A percentile compares a stretch with the other conserved stretches of the same genome.
Conservation (phyloP, 2,113 vertebrate species). For the Leiothrix lutea region DNA sequence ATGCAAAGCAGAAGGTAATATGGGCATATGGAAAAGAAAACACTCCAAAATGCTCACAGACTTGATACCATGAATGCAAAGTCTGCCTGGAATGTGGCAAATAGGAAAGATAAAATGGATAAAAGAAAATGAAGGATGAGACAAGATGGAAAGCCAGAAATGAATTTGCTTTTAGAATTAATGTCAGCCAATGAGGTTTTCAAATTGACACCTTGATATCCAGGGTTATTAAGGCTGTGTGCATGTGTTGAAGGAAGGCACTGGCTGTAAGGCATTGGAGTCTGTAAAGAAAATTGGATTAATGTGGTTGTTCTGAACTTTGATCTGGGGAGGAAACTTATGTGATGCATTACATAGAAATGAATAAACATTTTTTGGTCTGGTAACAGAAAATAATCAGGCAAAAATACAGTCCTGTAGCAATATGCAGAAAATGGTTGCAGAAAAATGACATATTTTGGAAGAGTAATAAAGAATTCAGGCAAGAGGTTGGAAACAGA, state of each 20-base stretch:
- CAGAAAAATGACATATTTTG: not conserved
- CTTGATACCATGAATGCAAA: not conserved
- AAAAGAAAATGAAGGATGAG: not conserved
- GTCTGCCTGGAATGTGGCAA: not conserved
- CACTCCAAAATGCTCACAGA: not conserved
- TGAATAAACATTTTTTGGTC: not conserved
- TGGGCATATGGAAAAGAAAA: not conserved
- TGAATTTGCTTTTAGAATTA: not conserved
- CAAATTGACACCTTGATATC: not conserved
- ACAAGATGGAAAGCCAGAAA: not conserved
- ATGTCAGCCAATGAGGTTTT: not conserved
- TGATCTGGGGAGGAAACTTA: not conserved
- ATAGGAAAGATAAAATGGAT: not conserved
- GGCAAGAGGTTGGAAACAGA: not conserved
- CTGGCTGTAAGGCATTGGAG: not conserved
- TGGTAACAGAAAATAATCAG: not conserved
- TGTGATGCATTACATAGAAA: not conserved
- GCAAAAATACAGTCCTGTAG: not conserved
- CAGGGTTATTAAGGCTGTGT: not conserved
- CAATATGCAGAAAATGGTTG: not conserved
- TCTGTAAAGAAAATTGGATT: not conserved
- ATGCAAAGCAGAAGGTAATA: conserved; percentile 33
- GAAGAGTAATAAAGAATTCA: not conserved
- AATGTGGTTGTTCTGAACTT: not conserved
- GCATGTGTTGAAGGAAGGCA: not conserved